A percentile compares a stretch with the other conserved stretches of the same genome.
phyloP scores from a whole-genome alignment of 2,113 vertebrate genomes.

The Phyllopteryx taeniolatus region DNA sequence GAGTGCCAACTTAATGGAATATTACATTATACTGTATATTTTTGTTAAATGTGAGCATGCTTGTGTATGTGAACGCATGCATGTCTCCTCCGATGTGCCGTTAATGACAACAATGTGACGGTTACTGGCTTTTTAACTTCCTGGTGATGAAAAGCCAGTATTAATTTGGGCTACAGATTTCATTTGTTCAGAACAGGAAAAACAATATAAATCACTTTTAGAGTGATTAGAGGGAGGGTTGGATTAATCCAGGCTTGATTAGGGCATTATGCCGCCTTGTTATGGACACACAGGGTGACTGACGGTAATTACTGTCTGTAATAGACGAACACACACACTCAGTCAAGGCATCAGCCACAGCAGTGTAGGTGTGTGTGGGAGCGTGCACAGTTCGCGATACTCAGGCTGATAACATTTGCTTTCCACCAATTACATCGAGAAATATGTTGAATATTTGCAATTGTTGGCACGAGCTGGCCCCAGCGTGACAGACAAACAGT shows the following conservation, averaged over 20 bases:
- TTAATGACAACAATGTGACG: slow-evolving; percentile 91
- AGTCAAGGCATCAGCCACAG: slow-evolving; percentile 56
- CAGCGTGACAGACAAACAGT: slow-evolving; percentile 25
- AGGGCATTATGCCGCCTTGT: slow-evolving; percentile 99
- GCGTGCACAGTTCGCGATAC: slow-evolving; percentile 44
- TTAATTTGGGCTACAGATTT: slow-evolving; percentile 99
- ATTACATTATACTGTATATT: slow-evolving; percentile 56
- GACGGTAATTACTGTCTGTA: slow-evolving; percentile 99
- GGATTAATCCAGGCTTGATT: slow-evolving; percentile 99
- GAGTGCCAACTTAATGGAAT: slow-evolving; percentile 54
- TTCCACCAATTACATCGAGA: slow-evolving; percentile 44
- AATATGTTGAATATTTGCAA: slow-evolving; percentile 31
- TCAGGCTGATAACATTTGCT: slow-evolving; percentile 49
- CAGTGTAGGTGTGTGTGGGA: slow-evolving; percentile 22
- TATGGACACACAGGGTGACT: slow-evolving; percentile 99
- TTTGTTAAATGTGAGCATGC: slow-evolving; percentile 9
- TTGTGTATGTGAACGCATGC: not conserved
- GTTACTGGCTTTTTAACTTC: slow-evolving; percentile 95
- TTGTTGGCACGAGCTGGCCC: slow-evolving; percentile 20
- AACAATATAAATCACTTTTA: slow-evolving; percentile 99
- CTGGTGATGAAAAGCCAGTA: slow-evolving; percentile 96
- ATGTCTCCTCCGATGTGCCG: slow-evolving; percentile 74
- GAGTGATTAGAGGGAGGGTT: slow-evolving; percentile 99
- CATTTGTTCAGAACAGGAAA: slow-evolving; percentile 99
- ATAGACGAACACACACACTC: slow-evolving; percentile 91